Percentiles rank a stretch among this genome's conserved stretches.
Evolutionary conservation across 2,113 vertebrate genomes (phyloP).

Genomic region (Tangachromis dhanisi): DNA sequence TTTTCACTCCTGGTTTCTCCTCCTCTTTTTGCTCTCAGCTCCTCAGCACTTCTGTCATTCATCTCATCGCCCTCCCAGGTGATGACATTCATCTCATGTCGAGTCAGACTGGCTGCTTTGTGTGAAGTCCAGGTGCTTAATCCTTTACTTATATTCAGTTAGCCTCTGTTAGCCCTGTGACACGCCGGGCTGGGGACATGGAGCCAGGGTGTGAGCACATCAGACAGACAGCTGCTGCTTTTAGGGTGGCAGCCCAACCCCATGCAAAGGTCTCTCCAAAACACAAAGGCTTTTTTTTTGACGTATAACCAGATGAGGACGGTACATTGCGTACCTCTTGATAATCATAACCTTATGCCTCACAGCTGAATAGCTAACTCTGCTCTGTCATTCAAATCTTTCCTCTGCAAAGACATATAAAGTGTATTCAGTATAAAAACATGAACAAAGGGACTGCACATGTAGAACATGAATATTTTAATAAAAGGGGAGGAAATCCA

Average conservation of each 20-base stretch:
- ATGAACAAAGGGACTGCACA: neutral
- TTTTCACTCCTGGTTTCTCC: conserved; percentile 25
- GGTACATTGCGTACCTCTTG: neutral
- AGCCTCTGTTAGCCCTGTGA: conserved; percentile 21
- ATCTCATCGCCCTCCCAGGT: conserved; percentile 12
- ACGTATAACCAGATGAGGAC: neutral
- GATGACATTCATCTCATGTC: conserved; percentile 41
- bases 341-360: neutral
- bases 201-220: conserved; percentile 10
- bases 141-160: conserved; percentile 29
- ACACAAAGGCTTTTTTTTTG: neutral
- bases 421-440: neutral
- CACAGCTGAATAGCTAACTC: neutral
- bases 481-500: neutral
- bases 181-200: neutral
- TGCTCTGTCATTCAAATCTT: neutral
- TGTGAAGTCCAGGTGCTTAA: conserved; percentile 35
- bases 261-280: neutral
- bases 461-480: neutral
- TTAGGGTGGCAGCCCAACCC: neutral
- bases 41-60: conserved; percentile 18
- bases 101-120: neutral
- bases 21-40: conserved; percentile 47
- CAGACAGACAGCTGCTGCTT: conserved; percentile 40
- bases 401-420: neutral